Percentiles rank a stretch among this genome's conserved stretches.
phyloP scores from a whole-genome alignment of 2,797 vertebrate genomes.

The Helicolenus hilgendorfi region DNA sequence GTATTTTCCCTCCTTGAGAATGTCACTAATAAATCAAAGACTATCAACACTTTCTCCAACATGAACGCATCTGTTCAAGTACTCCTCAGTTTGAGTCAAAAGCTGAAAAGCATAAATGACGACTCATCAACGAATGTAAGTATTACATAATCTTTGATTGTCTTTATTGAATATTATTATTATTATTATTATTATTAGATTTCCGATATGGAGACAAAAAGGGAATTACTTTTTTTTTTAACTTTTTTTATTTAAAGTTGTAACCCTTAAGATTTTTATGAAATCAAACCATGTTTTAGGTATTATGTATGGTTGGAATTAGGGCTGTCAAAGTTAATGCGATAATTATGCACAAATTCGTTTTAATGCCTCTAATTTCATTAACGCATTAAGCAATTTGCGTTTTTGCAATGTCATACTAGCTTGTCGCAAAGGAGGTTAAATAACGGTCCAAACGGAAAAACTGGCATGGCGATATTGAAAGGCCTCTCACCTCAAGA shows the following conservation, averaged over 20 bases:
- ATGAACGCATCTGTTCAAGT: slow-evolving; percentile 59
- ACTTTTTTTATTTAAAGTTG: background rate
- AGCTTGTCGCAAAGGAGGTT: too few relatives aligned
- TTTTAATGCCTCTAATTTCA: too few relatives aligned
- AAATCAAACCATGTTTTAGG: background rate
- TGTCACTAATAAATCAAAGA: background rate
- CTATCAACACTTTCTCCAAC: slow-evolving; percentile 58
- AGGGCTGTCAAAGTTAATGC: too few relatives aligned
- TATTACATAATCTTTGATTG: slow-evolving; percentile 11
- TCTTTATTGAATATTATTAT: background rate
- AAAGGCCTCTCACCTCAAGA: too few relatives aligned
- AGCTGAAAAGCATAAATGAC: accelerated
- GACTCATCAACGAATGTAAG: slow-evolving; percentile 50
- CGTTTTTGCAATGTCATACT: too few relatives aligned
- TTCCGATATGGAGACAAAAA: background rate
- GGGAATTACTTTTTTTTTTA: too few relatives aligned
- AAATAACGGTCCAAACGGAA: too few relatives aligned
- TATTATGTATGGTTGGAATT: background rate
- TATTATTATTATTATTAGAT: background rate
- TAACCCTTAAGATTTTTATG: background rate
- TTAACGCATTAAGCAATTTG: too few relatives aligned
- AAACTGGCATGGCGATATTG: too few relatives aligned
- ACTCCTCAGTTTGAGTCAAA: background rate
- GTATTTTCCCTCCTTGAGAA: slow-evolving; percentile 53
- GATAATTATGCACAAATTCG: too few relatives aligned